Conservation (phyloP, 2,797 vertebrate genomes). For the Varecia variegata region DNA sequence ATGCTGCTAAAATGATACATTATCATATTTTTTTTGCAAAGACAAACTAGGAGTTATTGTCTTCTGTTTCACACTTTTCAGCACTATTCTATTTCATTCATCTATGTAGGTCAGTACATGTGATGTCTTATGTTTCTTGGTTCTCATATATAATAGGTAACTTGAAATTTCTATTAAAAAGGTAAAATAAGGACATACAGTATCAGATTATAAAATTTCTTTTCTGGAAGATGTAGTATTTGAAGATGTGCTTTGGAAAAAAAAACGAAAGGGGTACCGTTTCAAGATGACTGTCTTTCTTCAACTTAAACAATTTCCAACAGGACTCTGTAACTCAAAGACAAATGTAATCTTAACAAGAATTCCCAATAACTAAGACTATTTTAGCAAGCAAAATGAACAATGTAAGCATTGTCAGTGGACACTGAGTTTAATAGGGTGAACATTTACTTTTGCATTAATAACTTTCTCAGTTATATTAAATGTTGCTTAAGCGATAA, state of each 20-base stretch:
- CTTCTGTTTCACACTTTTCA: not conserved
- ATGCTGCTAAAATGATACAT: not conserved
- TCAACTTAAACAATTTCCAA: conserved; percentile 38
- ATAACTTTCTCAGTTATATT: conserved; percentile 51
- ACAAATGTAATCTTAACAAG: not conserved
- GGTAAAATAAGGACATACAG: conserved; percentile 73
- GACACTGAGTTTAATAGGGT: conserved; percentile 63
- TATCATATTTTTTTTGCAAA: not conserved
- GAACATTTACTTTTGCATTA: conserved; percentile 63
- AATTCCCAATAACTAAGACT: conserved; percentile 39
- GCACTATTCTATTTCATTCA: not conserved
- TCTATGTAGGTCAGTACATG: not conserved
- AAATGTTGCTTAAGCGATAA: not conserved
- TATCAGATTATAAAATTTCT: conserved; percentile 68
- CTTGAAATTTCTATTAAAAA: conserved; percentile 72
- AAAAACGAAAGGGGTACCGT: conserved; percentile 70
- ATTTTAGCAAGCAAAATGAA: conserved; percentile 27
- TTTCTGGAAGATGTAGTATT: conserved; percentile 22
- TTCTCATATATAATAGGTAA: conserved; percentile 55
- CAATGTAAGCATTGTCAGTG: conserved; percentile 47
- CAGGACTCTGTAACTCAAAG: not conserved
- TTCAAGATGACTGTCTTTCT: conserved; percentile 68
- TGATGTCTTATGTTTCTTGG: not conserved
- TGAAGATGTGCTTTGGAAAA: conserved; percentile 66
- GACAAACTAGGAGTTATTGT: not conserved